Conservation (phyloP, 2,113 vertebrate species). For the Agapornis roseicollis region DNA sequence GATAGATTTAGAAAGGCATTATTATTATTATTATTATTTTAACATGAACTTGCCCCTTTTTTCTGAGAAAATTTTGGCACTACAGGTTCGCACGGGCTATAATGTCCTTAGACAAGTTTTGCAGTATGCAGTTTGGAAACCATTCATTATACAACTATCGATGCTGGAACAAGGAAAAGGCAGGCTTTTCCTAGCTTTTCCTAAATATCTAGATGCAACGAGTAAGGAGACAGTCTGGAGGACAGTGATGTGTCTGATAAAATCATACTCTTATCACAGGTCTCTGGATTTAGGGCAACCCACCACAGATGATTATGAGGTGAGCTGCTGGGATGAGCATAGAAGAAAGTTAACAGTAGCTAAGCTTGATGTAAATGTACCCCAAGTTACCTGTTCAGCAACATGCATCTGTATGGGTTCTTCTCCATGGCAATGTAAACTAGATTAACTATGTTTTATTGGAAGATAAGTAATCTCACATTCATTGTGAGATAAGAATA, state of each 20-base stretch:
- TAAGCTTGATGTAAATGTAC: not conserved
- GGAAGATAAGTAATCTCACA: not conserved
- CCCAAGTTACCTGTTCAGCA: not conserved
- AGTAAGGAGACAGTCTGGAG: not conserved
- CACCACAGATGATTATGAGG: not conserved
- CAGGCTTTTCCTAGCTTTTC: not conserved
- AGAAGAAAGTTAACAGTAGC: not conserved
- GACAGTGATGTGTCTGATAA: not conserved
- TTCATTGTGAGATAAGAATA: not conserved
- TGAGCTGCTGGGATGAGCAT: not conserved
- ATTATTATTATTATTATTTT: not conserved
- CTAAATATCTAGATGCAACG: not conserved
- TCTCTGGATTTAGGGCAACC: not conserved
- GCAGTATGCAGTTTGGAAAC: not conserved
- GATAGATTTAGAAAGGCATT: not conserved
- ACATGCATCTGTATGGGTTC: rapidly evolving
- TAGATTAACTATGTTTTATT: not conserved
- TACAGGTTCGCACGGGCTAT: not conserved
- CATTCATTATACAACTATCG: not conserved
- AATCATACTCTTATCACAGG: not conserved
- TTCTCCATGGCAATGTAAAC: not conserved
- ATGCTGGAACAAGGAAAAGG: not conserved
- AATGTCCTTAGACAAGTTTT: not conserved
- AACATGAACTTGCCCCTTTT: not conserved
- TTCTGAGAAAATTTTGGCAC: not conserved